Percentiles rank a stretch among this genome's conserved stretches.
Evolutionary conservation across 2,113 vertebrate species (phyloP).

Genomic region (Struthidea cinerea): DNA sequence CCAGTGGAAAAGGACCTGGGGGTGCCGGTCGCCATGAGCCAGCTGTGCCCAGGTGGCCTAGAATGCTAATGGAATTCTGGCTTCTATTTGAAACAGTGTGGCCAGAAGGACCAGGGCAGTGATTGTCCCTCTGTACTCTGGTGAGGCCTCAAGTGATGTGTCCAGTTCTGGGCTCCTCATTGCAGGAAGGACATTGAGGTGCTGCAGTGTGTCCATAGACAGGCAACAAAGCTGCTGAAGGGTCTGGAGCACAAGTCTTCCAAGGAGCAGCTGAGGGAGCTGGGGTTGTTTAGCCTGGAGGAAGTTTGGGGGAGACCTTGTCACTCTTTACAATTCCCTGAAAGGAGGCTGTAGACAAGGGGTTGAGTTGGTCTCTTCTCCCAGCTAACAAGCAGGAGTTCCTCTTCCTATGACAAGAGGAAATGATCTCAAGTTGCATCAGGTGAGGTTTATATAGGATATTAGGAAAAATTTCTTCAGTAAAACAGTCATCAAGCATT

Average conservation of each 20-base stretch:
- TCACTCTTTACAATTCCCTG: not conserved
- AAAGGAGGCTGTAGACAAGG: not conserved
- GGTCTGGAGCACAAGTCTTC: not conserved
- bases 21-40: not conserved
- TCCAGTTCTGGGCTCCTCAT: not conserved
- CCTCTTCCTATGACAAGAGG: not conserved
- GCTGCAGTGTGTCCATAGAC: not conserved
- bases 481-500: not conserved
- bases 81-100: not conserved
- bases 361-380: not conserved
- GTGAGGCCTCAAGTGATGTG: not conserved
- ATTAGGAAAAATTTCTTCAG: not conserved
- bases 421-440: not conserved
- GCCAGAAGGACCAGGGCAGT: not conserved
- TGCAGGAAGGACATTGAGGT: not conserved
- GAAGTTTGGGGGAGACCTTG: not conserved
- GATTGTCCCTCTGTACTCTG: not conserved
- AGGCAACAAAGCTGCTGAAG: not conserved
- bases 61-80: not conserved
- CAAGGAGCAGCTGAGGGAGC: not conserved
- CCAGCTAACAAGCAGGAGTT: not conserved
- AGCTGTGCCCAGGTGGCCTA: not conserved
- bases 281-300: not conserved
- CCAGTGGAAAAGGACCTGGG: not conserved
- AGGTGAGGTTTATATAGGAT: not conserved